These are phyloP conservation scores for Cyclophora punctaria DNA, from an alignment of 2,888 invertebrate genomes.

Conservation along the genomic window DNA sequence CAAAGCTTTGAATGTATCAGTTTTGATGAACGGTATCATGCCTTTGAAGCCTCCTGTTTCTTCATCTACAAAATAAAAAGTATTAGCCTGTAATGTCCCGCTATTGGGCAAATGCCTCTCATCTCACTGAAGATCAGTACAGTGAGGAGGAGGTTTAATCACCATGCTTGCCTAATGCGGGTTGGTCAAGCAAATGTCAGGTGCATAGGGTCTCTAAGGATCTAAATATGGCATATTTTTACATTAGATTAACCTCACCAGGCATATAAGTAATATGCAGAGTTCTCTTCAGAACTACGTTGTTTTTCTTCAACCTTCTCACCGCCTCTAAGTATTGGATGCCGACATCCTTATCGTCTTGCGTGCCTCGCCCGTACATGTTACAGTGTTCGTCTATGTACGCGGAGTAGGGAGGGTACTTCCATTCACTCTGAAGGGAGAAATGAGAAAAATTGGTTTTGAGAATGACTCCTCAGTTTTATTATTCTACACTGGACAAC, in stretches of 20 bases:
- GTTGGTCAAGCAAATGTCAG: no score
- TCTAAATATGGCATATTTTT: no score
- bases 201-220: background rate
- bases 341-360: conserved; percentile 83
- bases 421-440: conserved; percentile 83
- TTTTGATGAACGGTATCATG: conserved; percentile 81
- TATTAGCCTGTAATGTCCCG: no score
- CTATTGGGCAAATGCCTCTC: no score
- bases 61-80: conserved; percentile 75
- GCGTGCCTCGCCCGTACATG: conserved; percentile 87
- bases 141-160: no score
- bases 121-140: no score
- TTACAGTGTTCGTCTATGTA: conserved; percentile 87
- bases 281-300: conserved; percentile 41
- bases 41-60: conserved; percentile 87
- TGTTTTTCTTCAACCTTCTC: conserved; percentile 32
- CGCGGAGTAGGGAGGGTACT: conserved; percentile 88
- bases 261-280: conserved; percentile 54
- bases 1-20: conserved; percentile 80
- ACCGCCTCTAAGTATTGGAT: conserved; percentile 56
- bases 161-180: no score
- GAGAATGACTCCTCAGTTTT: no score
- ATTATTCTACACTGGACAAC: no score
- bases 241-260: conserved; percentile 26
- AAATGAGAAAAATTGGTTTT: no score